Base-by-base conservation (phyloP, 2,797 vertebrate genomes). In the Cynopterus sphinx region DNA sequence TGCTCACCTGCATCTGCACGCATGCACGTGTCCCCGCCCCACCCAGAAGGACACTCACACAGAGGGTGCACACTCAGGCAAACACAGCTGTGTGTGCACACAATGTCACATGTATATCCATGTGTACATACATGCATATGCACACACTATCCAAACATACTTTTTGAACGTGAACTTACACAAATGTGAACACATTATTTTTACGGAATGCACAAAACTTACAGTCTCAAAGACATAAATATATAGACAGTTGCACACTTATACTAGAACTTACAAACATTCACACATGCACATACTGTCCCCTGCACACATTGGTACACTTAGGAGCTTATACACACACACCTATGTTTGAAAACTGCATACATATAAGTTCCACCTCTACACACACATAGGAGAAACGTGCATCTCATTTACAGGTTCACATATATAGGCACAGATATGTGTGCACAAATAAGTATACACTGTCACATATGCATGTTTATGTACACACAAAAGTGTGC, bases 21-120 rank as follows among this genome's bases (percentile, higher is more conserved):
- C 0, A 8, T 28, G 9, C 41, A 9, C 21, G 2, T 1, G 3
- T 28, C 24, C 36, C 51, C 51, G 19, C 4, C 28, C 0, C 8
- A 2, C 3, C 19, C 9, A 3, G 1, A 51, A 73, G 49, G 57
- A 63, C 33, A 10, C 33, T 36, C n/a, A 43, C 17, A 31, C 43
- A 36, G 28, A 10, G n/a, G 49, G 33, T 19, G 43, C 17, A 26
- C 68, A 57, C 4, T 3, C 11, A 5, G 13, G 53, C 55, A 68
- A n/a, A 57, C 43, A 49, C 68, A 43, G 7, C 19, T 49, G 12
- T 65, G n/a, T 31, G 67, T 36, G 33, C 22, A 51, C 36, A 13
- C 36, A 49, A 2, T 16, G 28, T 36, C 16, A 70, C 16, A n/a
- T 61, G 67, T 67, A 16, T 77, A 26, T 31, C 6, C 39, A 15